A percentile compares a stretch with the other conserved stretches of the same genome.
Conservation (phyloP, 2,888 invertebrate species). For the Tipula lateralis region DNA sequence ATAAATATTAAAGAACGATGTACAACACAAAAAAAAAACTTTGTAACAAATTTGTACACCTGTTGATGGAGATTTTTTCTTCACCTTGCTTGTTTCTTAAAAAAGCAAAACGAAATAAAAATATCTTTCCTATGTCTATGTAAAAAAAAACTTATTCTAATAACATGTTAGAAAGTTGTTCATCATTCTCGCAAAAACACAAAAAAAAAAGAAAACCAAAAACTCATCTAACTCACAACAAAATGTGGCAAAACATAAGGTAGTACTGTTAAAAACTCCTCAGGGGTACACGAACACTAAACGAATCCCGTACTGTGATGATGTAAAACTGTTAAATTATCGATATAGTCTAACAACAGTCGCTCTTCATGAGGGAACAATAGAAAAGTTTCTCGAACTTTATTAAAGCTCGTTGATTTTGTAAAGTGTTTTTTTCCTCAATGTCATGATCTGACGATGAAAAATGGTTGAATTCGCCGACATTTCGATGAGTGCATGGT, state of each 20-base stretch:
- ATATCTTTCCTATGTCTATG: background rate
- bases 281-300: background rate
- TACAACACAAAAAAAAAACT: background rate
- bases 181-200: background rate
- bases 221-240: background rate
- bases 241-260: conserved; percentile 13
- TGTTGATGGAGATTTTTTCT: background rate
- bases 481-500: background rate
- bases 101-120: background rate
- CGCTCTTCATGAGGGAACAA: background rate
- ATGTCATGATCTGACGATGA: background rate
- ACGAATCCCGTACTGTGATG: background rate
- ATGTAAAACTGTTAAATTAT: background rate
- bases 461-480: background rate
- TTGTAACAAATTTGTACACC: background rate
- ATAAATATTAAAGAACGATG: background rate
- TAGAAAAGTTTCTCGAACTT: background rate
- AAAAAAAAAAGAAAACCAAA: too few relatives aligned
- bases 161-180: conserved; percentile 24
- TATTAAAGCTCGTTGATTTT: background rate
- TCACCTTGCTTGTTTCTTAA: background rate
- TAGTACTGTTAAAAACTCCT: background rate
- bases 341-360: background rate
- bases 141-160: background rate
- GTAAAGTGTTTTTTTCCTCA: background rate